Evolutionary conservation across 2,797 vertebrate species (phyloP).

Genomic region (Fringilla coelebs): DNA sequence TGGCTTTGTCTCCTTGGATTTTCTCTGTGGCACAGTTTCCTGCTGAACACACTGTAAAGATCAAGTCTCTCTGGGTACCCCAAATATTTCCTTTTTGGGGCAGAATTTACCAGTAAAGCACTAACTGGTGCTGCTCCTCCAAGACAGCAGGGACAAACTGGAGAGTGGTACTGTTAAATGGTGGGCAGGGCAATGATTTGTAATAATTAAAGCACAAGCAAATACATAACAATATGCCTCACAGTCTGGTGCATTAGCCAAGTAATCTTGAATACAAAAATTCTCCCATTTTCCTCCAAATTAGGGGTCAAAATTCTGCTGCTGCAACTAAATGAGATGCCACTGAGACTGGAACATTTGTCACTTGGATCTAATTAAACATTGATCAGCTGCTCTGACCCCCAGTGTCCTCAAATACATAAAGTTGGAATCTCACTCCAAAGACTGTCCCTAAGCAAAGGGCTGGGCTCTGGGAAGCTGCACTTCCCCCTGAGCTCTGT

Average conservation of each 20-base stretch:
- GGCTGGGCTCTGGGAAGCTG: not conserved
- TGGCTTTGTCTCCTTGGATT: not conserved
- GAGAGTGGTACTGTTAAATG: not conserved
- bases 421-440: not conserved
- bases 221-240: not conserved
- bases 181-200: constrained; percentile 1
- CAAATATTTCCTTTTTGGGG: not conserved
- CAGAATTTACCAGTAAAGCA: not conserved
- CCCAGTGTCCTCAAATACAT: not conserved
- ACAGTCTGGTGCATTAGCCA: not conserved
- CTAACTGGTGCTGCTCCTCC: constrained; percentile 28
- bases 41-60: not conserved
- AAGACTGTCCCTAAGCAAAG: not conserved
- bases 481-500: not conserved
- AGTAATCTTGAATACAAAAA: not conserved
- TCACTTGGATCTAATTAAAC: not conserved
- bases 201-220: constrained; percentile 21
- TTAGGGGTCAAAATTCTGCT: not conserved
- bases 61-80: not conserved
- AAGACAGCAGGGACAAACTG: not conserved
- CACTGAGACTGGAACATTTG: not conserved
- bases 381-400: not conserved
- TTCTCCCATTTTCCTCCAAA: not conserved
- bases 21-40: not conserved
- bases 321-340: not conserved